Conservation (phyloP, 2,888 invertebrate species). For the Drosophila parthenogenetica region DNA sequence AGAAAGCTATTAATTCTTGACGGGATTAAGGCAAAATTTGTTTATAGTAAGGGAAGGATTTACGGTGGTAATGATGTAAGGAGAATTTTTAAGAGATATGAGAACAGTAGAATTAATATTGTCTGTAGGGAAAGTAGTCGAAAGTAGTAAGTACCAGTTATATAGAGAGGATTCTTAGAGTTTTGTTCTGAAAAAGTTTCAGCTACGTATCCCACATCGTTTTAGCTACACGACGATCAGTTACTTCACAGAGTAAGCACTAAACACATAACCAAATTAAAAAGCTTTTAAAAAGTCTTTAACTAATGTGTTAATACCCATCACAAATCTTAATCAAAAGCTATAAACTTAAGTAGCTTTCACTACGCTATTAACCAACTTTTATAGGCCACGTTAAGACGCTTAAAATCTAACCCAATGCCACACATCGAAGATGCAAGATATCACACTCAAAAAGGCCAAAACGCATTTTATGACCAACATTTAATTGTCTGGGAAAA, state of each 20-base stretch:
- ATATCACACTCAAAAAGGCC: constrained; percentile 30
- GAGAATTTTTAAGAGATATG: neutral
- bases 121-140: too few species aligned
- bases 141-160: too few species aligned
- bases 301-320: too few species aligned
- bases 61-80: neutral
- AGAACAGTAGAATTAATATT: neutral
- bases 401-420: constrained; percentile 42
- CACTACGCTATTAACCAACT: neutral
- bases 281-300: neutral
- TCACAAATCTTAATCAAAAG: neutral
- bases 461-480: constrained; percentile 52
- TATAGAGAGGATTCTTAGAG: too few species aligned
- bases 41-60: neutral
- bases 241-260: too few species aligned
- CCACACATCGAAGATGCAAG: constrained; percentile 44
- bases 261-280: too few species aligned
- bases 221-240: too few species aligned
- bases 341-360: constrained; percentile 14
- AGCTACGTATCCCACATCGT: too few species aligned
- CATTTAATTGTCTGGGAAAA: constrained; percentile 77
- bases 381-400: constrained; percentile 14
- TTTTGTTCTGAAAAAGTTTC: too few species aligned
- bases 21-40: neutral
- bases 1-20: constrained; percentile 25